phyloP scores from a whole-genome alignment of 2,888 invertebrate species.

The Ochropacha duplaris region DNA sequence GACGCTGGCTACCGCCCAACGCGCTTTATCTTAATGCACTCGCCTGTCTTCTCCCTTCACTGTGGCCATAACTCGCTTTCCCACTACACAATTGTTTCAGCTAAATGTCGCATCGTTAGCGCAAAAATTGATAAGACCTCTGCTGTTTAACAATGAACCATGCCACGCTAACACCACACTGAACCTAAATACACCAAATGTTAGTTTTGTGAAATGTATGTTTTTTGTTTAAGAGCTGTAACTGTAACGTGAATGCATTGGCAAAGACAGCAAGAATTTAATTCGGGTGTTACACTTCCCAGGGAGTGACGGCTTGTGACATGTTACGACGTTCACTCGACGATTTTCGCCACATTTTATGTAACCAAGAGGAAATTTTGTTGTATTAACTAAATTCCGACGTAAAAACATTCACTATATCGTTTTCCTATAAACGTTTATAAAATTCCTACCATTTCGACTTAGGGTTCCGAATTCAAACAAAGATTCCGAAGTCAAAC shows the following conservation, averaged over 20 bases:
- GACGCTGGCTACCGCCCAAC: slow-evolving; percentile 75
- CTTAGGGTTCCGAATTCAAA: too few species aligned
- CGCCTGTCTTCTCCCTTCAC: slow-evolving; percentile 65
- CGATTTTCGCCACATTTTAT: slow-evolving; percentile 62
- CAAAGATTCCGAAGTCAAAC: too few species aligned
- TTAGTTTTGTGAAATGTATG: slow-evolving; percentile 46
- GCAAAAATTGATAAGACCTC: slow-evolving; percentile 47
- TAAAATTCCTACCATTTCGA: neutral
- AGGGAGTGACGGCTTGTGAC: slow-evolving; percentile 67
- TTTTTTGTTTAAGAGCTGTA: slow-evolving; percentile 21
- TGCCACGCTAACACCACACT: slow-evolving; percentile 23
- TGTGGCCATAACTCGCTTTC: slow-evolving; percentile 65
- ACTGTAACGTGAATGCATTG: slow-evolving; percentile 43
- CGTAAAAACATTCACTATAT: slow-evolving; percentile 16
- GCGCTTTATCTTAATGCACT: slow-evolving; percentile 78
- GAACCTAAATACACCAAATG: slow-evolving; percentile 39
- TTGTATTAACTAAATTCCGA: slow-evolving; percentile 42
- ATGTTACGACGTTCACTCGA: slow-evolving; percentile 54
- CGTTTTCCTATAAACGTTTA: slow-evolving; percentile 6
- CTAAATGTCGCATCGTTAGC: slow-evolving; percentile 48
- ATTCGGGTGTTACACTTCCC: slow-evolving; percentile 67
- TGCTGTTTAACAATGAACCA: slow-evolving; percentile 14
- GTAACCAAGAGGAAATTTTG: slow-evolving; percentile 48
- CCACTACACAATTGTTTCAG: slow-evolving; percentile 64
- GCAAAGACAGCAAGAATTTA: slow-evolving; percentile 70